Evolutionary conservation across 2,113 vertebrate genomes (phyloP), one percentile per base, ranked within the genome.

Genomic region (Fulica atra): DNA sequence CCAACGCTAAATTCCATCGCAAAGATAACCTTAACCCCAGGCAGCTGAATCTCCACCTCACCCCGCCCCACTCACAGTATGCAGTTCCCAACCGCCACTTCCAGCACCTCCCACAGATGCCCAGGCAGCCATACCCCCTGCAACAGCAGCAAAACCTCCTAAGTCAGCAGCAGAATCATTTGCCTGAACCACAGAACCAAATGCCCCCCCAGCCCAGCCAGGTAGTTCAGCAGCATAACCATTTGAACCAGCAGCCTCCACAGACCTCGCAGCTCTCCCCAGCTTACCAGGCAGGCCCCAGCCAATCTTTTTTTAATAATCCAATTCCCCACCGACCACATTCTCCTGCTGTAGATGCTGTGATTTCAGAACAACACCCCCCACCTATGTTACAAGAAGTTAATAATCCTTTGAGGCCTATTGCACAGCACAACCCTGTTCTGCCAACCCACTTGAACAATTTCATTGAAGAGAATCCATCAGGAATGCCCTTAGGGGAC

Each of bases 1-100:
- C 99, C 31, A 98, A 96, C 25, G 91, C 98, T 60, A 98, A 99
- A 94, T 99, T 99, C 92, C 99, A 99, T 48, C 98, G 99, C 91
- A 99, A 99, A 97, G 99, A 99, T 92, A 98, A 98, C 86, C 97
- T 99, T 59, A 96, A 97, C 92, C 98, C 99, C 93, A 98, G 99
- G 97, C 98, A 98, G 79, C 97, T 99, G 88, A 98, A 98, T 95
- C 99, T 99, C 50, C 99, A 99, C 88, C 98, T 99, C 64, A 98
- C 99, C 28, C 98, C 99, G 3, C 99, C 99, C 42, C 99, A 98
- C 42, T 96, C 98, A 4, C 98, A 98, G 78, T 99, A 99, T 20
- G 74, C 99, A 95, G 95, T 98, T 96, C 89, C 98, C 88, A 97
- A 18, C 69, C 99, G 98, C 46, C 98, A 98, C 93, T 98, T 98